Conservation (phyloP, 2,888 invertebrate genomes). For the Hermaeophaga mercurialis region DNA sequence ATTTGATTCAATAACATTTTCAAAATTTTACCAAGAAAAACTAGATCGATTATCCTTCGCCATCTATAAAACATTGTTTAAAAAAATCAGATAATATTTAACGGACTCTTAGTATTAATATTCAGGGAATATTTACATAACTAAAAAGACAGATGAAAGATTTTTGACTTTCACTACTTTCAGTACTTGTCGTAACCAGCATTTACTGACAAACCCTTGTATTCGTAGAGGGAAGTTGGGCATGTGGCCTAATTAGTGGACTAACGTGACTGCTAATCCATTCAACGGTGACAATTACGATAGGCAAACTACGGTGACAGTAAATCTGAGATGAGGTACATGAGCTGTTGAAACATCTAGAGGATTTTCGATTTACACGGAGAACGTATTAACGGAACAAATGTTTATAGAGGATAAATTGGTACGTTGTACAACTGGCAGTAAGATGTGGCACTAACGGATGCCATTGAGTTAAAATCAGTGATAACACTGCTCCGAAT, state of each 20-base stretch:
- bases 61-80: no score
- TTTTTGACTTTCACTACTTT: no score
- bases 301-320: slow-evolving; percentile 21
- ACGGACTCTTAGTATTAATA: no score
- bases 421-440: no score
- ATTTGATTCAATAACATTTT: no score
- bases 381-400: slow-evolving; percentile 35
- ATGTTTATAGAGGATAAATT: neutral
- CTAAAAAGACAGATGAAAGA: no score
- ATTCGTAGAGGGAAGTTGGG: slow-evolving; percentile 33
- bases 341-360: slow-evolving; percentile 33
- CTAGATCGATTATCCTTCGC: no score
- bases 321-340: slow-evolving; percentile 23
- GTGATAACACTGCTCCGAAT: neutral
- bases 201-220: neutral
- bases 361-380: slow-evolving; percentile 35
- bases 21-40: no score
- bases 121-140: no score
- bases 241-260: slow-evolving; percentile 38
- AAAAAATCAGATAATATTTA: no score
- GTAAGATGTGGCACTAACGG: no score
- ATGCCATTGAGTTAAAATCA: no score
- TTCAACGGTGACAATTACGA: slow-evolving; percentile 36
- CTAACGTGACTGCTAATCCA: slow-evolving; percentile 35
- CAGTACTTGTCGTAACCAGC: slow-evolving; percentile 1